These are phyloP conservation scores for Uloborus plumipes DNA, from an alignment of 2,888 invertebrate genomes.

Conservation along the genomic window DNA sequence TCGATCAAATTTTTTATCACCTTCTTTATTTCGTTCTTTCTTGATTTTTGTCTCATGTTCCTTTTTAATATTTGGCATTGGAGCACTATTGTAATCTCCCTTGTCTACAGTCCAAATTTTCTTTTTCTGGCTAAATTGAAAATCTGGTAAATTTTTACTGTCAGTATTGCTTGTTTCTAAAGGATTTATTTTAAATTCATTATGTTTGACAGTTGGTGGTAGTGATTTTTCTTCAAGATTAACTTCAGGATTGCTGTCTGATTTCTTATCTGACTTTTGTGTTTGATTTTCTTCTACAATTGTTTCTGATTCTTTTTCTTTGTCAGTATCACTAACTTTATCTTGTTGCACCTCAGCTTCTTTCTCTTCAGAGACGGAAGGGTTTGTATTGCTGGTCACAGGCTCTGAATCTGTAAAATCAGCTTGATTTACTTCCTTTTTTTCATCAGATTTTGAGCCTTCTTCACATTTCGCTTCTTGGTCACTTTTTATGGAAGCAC, in stretches of 20 bases:
- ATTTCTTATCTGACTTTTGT: background rate
- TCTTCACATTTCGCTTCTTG: no score
- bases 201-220: background rate
- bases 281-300: constrained; percentile 10
- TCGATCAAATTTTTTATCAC: constrained; percentile 67
- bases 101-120: constrained; percentile 33
- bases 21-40: constrained; percentile 64
- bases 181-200: constrained; percentile 3
- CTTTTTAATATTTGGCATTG: constrained; percentile 26
- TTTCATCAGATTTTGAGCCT: no score
- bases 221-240: no score
- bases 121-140: constrained; percentile 6
- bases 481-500: no score
- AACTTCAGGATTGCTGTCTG: no score
- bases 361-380: no score
- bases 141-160: constrained; percentile 9
- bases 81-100: background rate
- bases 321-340: constrained; percentile 17
- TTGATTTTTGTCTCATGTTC: constrained; percentile 62
- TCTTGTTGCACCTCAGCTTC: no score
- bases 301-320: constrained; percentile 39
- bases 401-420: no score
- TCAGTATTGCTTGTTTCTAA: constrained; percentile 19
- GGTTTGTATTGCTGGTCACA: no score
- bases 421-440: no score